Evolutionary conservation across 2,888 invertebrate genomes (phyloP), one percentile per base, ranked within the genome.

Genomic region (Adelognathus sp.): DNA sequence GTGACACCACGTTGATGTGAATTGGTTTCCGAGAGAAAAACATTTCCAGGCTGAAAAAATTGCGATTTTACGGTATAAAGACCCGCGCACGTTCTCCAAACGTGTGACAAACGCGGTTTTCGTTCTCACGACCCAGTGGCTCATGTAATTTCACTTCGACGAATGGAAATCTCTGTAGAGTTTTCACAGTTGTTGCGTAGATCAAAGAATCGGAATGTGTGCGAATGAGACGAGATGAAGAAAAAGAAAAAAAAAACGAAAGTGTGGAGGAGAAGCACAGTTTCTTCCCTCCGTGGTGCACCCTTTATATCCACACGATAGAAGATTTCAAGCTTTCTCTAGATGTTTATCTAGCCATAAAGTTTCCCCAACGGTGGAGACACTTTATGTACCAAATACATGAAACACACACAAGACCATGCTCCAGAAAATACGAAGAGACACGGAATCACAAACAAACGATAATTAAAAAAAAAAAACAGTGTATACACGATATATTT

Each of bases 271-370:
- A 44, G 31, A 56, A 54, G 41, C 24, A n/a, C n/a, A n/a, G 33
- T 61, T 69, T 56, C 41, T 56, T 52, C 56, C 64, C 56, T 64
- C 44, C 29, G 58, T 41, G 70, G 79, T 66, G 74, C 58, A 75
- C 64, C 61, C 58, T 71, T 74, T 56, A 44, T 67, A 79, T 64
- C 39, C 36, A 50, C 60, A 70, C 83, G 80, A 76, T 84, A 85
- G 80, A 75, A 78, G 84, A 76, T 81, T 81, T 82, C 78, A 81
- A 80, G 81, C 80, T 82, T 82, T 80, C 39, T 70, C 58, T 73
- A 74, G 74, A 64, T 44, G 44, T 63, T 60, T 27, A 33, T 14
- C 78, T 84, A 84, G 83, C 71, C 29, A 79, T 50, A 75, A 83
- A 36, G 64, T 78, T 24, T 41, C 54, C 24, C 11, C 29, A 24